Evolutionary conservation across 2,888 invertebrate genomes (phyloP).

Genomic region (Metalampra italica): DNA sequence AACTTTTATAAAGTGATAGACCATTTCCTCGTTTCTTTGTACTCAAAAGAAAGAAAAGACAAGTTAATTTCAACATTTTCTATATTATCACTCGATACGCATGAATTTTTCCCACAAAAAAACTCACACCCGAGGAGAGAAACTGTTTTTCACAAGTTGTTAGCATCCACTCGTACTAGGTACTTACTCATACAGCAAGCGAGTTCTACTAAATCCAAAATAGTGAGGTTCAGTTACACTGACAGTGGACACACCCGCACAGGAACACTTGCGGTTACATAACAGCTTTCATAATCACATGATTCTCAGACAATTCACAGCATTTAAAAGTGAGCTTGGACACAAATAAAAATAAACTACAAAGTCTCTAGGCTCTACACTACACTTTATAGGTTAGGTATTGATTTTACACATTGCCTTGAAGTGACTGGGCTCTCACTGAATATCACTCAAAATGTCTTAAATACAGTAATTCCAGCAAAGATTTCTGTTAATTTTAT

Average conservation of each 20-base stretch:
- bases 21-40: too few species aligned
- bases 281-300: slow-evolving; percentile 61
- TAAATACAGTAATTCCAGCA: slow-evolving; percentile 16
- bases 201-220: neutral
- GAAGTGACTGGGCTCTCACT: slow-evolving; percentile 22
- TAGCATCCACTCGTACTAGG: slow-evolving; percentile 5
- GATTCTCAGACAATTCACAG: slow-evolving; percentile 53
- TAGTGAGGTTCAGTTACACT: neutral
- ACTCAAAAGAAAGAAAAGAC: slow-evolving; percentile 32
- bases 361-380: slow-evolving; percentile 43
- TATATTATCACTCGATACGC: slow-evolving; percentile 58
- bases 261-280: slow-evolving; percentile 49
- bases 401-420: slow-evolving; percentile 20
- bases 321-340: slow-evolving; percentile 34
- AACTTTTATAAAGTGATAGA: too few species aligned
- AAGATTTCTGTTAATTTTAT: slow-evolving; percentile 19
- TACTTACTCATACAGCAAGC: neutral
- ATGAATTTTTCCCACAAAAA: slow-evolving; percentile 62
- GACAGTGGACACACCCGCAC: neutral
- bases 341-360: slow-evolving; percentile 32
- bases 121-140: slow-evolving; percentile 52
- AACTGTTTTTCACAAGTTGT: slow-evolving; percentile 20
- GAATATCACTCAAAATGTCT: slow-evolving; percentile 17
- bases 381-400: slow-evolving; percentile 32
- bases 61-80: slow-evolving; percentile 45